phyloP scores from a whole-genome alignment of 2,113 vertebrate genomes.

The Trochalopteron elliotii region DNA sequence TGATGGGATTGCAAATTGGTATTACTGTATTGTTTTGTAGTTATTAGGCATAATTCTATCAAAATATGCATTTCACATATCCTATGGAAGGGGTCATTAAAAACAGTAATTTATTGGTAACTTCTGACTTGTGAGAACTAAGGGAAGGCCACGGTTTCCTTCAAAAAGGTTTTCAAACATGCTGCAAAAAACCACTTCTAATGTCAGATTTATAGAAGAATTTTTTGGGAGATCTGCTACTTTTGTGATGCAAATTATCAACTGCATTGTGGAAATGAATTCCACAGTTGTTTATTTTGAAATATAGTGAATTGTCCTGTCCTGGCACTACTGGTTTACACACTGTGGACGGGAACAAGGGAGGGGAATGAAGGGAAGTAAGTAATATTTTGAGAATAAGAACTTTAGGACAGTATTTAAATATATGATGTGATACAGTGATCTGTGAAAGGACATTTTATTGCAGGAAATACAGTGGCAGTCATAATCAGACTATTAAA shows the following conservation, averaged over 20 bases:
- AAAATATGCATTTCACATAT: background rate
- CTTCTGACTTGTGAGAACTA: background rate
- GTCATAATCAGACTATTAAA: background rate
- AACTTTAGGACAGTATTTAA: background rate
- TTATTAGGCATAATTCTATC: background rate
- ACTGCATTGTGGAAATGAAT: background rate
- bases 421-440: background rate
- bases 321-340: background rate
- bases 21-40: background rate
- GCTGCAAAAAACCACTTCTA: background rate
- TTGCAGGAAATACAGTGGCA: background rate
- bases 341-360: too few relatives aligned
- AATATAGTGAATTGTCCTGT: background rate
- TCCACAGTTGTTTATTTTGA: background rate
- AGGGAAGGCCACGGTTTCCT: background rate
- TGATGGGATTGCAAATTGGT: background rate
- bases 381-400: background rate
- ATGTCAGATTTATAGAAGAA: background rate
- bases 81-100: background rate
- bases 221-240: background rate
- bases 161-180: background rate
- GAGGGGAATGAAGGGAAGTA: background rate
- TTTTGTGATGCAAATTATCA: background rate
- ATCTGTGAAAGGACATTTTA: background rate
- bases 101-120: background rate